A percentile compares a stretch with the other conserved stretches of the same genome.
Conservation (phyloP, 2,888 invertebrate species). For the Dryocosmus kuriphilus region DNA sequence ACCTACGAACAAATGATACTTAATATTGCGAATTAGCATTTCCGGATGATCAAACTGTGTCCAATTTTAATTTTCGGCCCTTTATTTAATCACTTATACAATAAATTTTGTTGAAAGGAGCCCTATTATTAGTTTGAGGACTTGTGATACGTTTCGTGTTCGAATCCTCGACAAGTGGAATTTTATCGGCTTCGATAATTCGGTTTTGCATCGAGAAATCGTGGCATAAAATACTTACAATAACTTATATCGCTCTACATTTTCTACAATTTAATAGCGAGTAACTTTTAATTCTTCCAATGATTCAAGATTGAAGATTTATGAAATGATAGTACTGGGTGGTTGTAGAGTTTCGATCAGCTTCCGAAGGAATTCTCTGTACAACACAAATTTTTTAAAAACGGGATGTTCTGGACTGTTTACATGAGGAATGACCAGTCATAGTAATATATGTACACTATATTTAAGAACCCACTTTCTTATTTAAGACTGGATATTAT, state of each 20-base stretch:
- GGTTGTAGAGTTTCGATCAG: slow-evolving; percentile 35
- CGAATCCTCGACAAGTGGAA: background rate
- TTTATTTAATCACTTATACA: background rate
- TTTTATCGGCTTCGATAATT: background rate
- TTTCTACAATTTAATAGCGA: slow-evolving; percentile 21
- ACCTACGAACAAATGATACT: slow-evolving; percentile 28
- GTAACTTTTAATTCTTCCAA: slow-evolving; percentile 1
- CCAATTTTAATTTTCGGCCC: background rate
- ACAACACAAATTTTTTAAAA: background rate
- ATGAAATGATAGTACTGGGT: slow-evolving; percentile 54
- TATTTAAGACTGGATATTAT: background rate
- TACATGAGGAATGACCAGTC: slow-evolving; percentile 44
- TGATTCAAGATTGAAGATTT: slow-evolving; percentile 28
- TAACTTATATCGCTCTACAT: slow-evolving; percentile 28
- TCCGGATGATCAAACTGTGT: background rate
- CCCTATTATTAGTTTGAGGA: background rate
- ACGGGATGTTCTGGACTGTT: slow-evolving; percentile 32
- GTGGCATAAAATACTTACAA: slow-evolving; percentile 37
- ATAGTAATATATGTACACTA: slow-evolving; percentile 60
- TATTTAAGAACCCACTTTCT: slow-evolving; percentile 29
- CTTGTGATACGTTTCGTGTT: background rate
- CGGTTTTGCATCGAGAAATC: slow-evolving; percentile 10
- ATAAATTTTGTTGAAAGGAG: background rate
- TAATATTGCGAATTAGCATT: background rate
- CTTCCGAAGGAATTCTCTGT: slow-evolving; percentile 1